phyloP scores from a whole-genome alignment of 2,113 vertebrate species.

The Sterna hirundo region DNA sequence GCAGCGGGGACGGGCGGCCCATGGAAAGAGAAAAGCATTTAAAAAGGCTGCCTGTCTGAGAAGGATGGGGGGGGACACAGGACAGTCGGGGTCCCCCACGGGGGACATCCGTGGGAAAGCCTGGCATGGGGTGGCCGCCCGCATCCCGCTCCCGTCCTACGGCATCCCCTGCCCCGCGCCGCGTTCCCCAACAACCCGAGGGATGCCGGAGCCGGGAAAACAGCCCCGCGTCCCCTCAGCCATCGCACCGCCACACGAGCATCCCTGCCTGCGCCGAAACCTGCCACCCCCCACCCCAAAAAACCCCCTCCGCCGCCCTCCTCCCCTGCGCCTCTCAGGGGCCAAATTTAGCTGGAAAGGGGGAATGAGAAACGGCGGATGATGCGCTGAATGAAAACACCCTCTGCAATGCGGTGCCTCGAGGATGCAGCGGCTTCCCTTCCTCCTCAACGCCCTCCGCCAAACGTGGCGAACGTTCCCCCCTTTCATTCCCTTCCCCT shows the following conservation, averaged over 20 bases:
- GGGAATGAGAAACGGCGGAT: neutral
- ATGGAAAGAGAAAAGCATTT: neutral
- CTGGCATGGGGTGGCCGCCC: neutral
- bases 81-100: neutral
- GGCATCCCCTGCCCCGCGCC: neutral
- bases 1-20: neutral
- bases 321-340: neutral
- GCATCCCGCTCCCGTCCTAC: neutral
- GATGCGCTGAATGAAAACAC: slow-evolving; percentile 11
- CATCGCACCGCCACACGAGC: rapidly evolving
- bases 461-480: neutral
- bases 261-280: neutral
- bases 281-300: no score
- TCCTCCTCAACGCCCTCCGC: neutral
- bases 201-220: neutral
- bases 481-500: neutral
- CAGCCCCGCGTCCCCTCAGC: neutral
- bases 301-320: neutral
- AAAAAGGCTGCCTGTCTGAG: neutral
- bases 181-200: neutral
- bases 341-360: neutral
- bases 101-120: rapidly evolving
- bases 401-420: slow-evolving; percentile 32
- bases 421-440: neutral
- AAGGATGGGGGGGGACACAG: no score